Evolutionary conservation across 1,140 invertebrate species (phyloP).

Genomic region (Aphaenogaster ashmeadi): DNA sequence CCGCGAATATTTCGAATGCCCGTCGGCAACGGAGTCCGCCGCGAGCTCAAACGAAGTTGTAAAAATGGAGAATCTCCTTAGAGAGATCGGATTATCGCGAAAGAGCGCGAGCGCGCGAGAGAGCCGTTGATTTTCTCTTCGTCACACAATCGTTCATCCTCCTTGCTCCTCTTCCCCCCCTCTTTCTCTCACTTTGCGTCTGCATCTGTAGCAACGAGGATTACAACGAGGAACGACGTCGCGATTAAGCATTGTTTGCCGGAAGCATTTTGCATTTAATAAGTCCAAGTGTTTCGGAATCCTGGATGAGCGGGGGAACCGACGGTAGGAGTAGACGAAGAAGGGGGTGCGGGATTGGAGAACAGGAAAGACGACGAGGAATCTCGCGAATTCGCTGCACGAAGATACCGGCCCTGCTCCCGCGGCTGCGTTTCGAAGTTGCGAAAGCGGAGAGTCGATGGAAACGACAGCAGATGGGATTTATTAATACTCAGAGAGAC

Average conservation of each 20-base stretch:
- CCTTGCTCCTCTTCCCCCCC: background rate
- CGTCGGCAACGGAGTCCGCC: conserved; percentile 39
- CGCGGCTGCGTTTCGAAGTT: conserved; percentile 47
- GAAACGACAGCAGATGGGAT: conserved; percentile 37
- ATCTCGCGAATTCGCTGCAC: conserved; percentile 55
- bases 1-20: conserved; percentile 74
- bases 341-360: background rate
- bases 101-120: conserved; percentile 2
- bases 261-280: conserved; percentile 78
- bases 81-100: conserved; percentile 74
- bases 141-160: conserved; percentile 25
- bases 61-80: conserved; percentile 78
- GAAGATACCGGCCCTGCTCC: conserved; percentile 24
- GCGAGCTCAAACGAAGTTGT: conserved; percentile 73
- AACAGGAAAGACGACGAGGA: conserved; percentile 44
- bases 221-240: conserved; percentile 73
- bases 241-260: conserved; percentile 81
- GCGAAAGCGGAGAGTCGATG: conserved; percentile 56
- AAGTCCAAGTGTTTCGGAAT: conserved; percentile 74
- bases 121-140: conserved; percentile 31
- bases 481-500: conserved; percentile 56
- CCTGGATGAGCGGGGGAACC: conserved; percentile 31
- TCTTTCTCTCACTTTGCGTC: conserved; percentile 14
- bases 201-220: conserved; percentile 49
- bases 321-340: conserved; percentile 31